A percentile compares a stretch with the other conserved stretches of the same genome.
These are phyloP conservation scores for Drosophila eugracilis DNA, from an alignment of 1,140 invertebrate species.

Conservation along the genomic window DNA sequence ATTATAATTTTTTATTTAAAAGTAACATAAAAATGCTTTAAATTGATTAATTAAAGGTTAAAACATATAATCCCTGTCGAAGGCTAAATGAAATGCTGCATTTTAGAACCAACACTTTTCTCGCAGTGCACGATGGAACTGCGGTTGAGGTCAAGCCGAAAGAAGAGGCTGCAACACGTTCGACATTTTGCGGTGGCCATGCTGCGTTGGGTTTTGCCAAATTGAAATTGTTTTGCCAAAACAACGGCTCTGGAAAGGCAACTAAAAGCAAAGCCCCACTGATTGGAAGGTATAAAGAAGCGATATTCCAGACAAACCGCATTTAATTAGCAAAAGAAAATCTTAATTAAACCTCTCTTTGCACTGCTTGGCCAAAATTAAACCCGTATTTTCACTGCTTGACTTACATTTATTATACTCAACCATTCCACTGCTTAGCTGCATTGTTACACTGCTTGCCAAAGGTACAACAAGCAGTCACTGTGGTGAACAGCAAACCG, in stretches of 20 bases:
- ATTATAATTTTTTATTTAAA: no score
- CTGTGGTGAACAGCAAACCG: not conserved
- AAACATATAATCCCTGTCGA: no score
- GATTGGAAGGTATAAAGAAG: not conserved
- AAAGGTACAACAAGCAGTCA: no score
- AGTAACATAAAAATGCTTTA: no score
- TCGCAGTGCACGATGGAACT: slow-evolving; percentile 10
- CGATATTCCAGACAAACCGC: not conserved
- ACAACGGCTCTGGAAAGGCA: not conserved
- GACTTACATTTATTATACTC: no score
- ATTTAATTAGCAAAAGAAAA: not conserved
- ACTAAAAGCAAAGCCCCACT: no score
- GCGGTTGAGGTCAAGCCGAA: slow-evolving; percentile 17
- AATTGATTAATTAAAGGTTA: no score
- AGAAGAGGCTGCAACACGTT: slow-evolving; percentile 55
- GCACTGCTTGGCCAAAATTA: not conserved
- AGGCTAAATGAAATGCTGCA: no score
- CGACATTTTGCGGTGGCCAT: slow-evolving; percentile 67
- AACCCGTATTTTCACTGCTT: no score
- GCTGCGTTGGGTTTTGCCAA: slow-evolving; percentile 72
- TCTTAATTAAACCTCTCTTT: not conserved
- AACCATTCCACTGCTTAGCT: no score
- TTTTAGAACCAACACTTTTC: not conserved
- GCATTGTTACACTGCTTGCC: no score
- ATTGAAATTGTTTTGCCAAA: slow-evolving; percentile 74